Base-by-base conservation (phyloP, 2,888 invertebrate species). In the Nephrocerus scutellatus region DNA sequence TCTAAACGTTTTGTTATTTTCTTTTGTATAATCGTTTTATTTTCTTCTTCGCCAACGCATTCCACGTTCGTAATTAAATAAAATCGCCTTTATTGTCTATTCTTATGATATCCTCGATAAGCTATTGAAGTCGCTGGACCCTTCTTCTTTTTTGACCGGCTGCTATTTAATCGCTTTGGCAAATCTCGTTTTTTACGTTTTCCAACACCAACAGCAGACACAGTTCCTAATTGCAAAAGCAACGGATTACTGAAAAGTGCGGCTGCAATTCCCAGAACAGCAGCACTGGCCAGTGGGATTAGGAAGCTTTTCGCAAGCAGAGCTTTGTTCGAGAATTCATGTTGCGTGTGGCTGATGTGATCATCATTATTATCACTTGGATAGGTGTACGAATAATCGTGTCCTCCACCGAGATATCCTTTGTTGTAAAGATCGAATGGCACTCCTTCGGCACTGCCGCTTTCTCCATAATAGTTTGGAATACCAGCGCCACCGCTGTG, bases 201-300 rank as follows among this genome's bases (percentile, higher is more conserved):
- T n/a, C n/a, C n/a, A n/a, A n/a, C n/a, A n/a, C n/a, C n/a, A 47
- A 73, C 68, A 12, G 82, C 83, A 12, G 80, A 75, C 7, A 85
- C 72, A 0, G 84, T 80, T 18, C 86, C 85, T 28, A 88, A 72
- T 62, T 86, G 86, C 23, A 88, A 65, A 10, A 88, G 73, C 35
- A 86, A 73, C 5, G 88, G 87, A 66, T 86, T 85, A 50, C 76
- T 76, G 36, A 84, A 81, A 41, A 86, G 70, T 12, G 86, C 80
- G 15, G 86, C 86, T 2, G 86, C 85, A 20, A 85, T 84, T 23
- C 86, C 86, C 31, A 84, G 66, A n/a, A 88, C 72, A 2, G 86
- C 86, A 29, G 85, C 77, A 15, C 86, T 86, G 24, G 85, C 86
- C 47, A 87, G 64, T 1, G 86, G 86, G 60, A 81, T 74, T 32